Evolutionary conservation across 92 coral and sea anemone species (phyloP).

Genomic region (Palythoa heliodiscus): DNA sequence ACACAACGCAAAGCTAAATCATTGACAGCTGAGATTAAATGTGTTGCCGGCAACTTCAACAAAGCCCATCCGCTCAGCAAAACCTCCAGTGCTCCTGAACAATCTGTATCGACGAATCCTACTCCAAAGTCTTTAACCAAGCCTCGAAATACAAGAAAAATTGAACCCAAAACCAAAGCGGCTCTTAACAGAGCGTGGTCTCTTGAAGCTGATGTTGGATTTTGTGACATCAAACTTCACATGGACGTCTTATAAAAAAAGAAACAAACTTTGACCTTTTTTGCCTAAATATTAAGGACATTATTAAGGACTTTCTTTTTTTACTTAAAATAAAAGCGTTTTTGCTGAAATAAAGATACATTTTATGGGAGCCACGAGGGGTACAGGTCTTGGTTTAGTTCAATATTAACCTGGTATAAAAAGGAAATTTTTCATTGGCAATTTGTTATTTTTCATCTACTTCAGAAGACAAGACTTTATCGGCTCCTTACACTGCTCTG

Average conservation of each 20-base stretch:
- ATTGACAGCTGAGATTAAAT: not conserved
- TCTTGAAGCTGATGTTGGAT: constrained; percentile 11
- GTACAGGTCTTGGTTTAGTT: too few relatives aligned
- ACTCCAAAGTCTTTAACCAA: not conserved
- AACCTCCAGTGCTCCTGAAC: not conserved
- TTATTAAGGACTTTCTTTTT: too few relatives aligned
- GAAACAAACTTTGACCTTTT: not conserved
- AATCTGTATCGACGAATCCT: not conserved
- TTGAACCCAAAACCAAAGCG: not conserved
- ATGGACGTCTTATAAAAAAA: not conserved
- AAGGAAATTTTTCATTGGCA: too few relatives aligned
- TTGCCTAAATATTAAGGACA: too few relatives aligned
- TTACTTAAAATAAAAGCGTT: too few relatives aligned
- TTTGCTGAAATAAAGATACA: too few relatives aligned
- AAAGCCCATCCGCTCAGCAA: not conserved
- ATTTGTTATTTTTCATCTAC: too few relatives aligned
- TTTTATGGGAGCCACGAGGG: too few relatives aligned
- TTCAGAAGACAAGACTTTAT: too few relatives aligned
- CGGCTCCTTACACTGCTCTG: too few relatives aligned
- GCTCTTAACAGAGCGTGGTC: constrained; percentile 20
- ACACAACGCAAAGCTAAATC: not conserved
- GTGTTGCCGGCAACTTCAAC: not conserved
- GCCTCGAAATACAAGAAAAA: not conserved
- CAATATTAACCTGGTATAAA: too few relatives aligned
- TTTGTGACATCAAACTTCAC: constrained; percentile 14